Conservation (phyloP, 1,140 invertebrate genomes). For the Drosophila simulans region DNA sequence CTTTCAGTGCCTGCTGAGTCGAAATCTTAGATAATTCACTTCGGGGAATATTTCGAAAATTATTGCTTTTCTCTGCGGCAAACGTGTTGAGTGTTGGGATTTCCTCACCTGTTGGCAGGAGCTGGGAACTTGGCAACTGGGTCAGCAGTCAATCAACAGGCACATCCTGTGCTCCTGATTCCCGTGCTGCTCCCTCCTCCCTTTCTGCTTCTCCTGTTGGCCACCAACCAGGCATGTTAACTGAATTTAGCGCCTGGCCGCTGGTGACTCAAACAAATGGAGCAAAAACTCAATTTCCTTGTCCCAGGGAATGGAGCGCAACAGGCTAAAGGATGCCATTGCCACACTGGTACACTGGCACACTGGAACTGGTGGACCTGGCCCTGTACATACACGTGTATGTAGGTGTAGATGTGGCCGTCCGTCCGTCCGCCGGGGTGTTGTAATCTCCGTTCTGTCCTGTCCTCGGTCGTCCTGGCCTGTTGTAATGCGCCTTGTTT, state of each 20-base stretch:
- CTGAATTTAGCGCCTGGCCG: slow-evolving; percentile 44
- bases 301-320: slow-evolving; percentile 11
- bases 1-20: too few relatives aligned
- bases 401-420: background rate
- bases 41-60: background rate
- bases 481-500: slow-evolving; percentile 32
- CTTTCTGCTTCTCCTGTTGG: background rate
- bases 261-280: slow-evolving; percentile 34
- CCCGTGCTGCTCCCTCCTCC: slow-evolving; percentile 27
- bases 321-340: slow-evolving; percentile 35
- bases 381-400: background rate
- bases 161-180: slow-evolving; percentile 2
- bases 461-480: background rate
- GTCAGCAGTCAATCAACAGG: slow-evolving; percentile 57
- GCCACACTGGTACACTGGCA: background rate
- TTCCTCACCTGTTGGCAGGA: background rate
- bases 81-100: background rate
- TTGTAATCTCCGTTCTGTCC: slow-evolving; percentile 45
- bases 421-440: slow-evolving; percentile 2
- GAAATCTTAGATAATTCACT: background rate
- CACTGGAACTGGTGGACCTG: background rate
- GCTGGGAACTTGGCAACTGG: slow-evolving; percentile 23
- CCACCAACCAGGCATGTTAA: slow-evolving; percentile 23
- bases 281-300: slow-evolving; percentile 66
- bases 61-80: too few relatives aligned